Evolutionary conservation across 2,888 invertebrate genomes (phyloP), one percentile per base, ranked within the genome.

Genomic region (Agrotis puta): DNA sequence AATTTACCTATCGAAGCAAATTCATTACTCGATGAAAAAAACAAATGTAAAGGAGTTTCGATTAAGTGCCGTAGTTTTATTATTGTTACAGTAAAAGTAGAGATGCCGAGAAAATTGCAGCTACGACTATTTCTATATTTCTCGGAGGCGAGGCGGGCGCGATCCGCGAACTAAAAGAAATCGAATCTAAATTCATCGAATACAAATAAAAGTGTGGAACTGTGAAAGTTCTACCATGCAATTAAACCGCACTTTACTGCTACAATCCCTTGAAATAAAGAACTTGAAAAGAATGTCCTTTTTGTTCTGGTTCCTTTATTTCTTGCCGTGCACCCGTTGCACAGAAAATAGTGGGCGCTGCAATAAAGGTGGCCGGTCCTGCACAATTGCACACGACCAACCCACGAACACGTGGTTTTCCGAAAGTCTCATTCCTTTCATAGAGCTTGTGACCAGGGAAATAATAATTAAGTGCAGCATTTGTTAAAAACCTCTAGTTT

Each of bases 221-320:
- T 90, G 91, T 90, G 88, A 90, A 92, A 93, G 91, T 94, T 92
- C 90, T 88, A 90, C 90, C 90, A 90, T 92, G 92, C 94, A 95
- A 95, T 95, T 95, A 95, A 94, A 95, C 93, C 93, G 88, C 94
- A 94, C 93, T 95, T 94, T 94, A 92, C 90, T 90, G 92, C 91
- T 92, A 92, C 94, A 94, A 93, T 94, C 92, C 93, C 92, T 93
- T 93, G 89, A 92, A 95, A 94, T 95, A 95, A 94, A 94, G 94
- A 93, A 94, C 91, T 94, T 92, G 93, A 92, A 92, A 92, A 91
- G 91, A 92, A 90, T 90, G 91, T 91, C 90, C 90, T 92, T 93
- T 94, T 94, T 93, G 92, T 92, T 92, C 89, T 82, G 79, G 84
- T 77, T 89, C 89, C 88, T 93, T 91, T 93, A 92, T 92, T 92